These are phyloP conservation scores for Bufo bufo DNA, from an alignment of 2,113 vertebrate species.

Conservation along the genomic window DNA sequence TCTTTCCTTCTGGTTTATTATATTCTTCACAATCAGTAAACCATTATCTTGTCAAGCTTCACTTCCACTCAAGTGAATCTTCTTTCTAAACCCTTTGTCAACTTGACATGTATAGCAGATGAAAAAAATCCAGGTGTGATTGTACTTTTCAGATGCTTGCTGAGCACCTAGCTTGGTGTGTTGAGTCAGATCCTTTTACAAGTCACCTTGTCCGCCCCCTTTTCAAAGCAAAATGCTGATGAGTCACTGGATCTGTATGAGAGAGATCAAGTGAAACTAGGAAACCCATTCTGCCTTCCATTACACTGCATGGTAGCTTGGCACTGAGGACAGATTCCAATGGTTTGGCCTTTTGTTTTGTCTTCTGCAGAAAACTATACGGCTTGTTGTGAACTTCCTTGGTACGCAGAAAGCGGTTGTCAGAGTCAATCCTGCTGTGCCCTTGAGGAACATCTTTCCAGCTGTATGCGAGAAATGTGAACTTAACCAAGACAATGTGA, in stretches of 20 bases:
- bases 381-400: conserved; percentile 93
- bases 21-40: background rate
- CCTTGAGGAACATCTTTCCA: conserved; percentile 83
- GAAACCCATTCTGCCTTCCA: conserved; percentile 1
- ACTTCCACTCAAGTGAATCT: background rate
- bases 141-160: conserved; percentile 24
- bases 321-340: conserved; percentile 15
- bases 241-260: conserved; percentile 12
- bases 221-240: conserved; percentile 44
- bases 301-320: conserved; percentile 20
- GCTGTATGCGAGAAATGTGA: conserved; percentile 95
- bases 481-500: conserved; percentile 81
- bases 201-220: conserved; percentile 20
- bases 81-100: conserved; percentile 29
- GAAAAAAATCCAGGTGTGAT: conserved; percentile 40
- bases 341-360: conserved; percentile 24
- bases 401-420: conserved; percentile 90
- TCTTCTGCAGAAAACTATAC: conserved; percentile 84
- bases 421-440: conserved; percentile 86
- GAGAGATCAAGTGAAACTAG: background rate
- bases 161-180: conserved; percentile 7
- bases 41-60: background rate
- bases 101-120: background rate
- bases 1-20: background rate
- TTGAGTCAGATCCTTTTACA: conserved; percentile 25